Base-by-base conservation (phyloP, 2,888 invertebrate genomes). In the Scrobipalpa atriplicella region DNA sequence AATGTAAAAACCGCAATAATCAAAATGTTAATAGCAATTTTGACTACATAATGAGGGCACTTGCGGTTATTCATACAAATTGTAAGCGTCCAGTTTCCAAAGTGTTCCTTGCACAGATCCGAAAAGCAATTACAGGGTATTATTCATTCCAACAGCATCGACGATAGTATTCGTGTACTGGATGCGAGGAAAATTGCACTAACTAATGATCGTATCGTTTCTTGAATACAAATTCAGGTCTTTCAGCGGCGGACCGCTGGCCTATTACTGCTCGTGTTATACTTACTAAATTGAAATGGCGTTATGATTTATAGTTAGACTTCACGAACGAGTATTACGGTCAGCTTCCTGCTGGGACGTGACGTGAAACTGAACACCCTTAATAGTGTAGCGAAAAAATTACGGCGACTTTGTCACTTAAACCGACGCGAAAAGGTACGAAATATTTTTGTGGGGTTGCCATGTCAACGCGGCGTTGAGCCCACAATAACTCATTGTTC, bases 221-320 rank as follows among this genome's bases (percentile, higher is more conserved):
- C 85, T 85, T 86, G 92, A 92, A 92, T 92, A 91, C 87, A 85
- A 89, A 92, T 90, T 87, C 80, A 84, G 84, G 85, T 85, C 87
- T 91, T 91, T 87, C 88, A 88, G 85, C 83, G 74, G 78, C 71
- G 79, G 83, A 79, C 79, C 80, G 78, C 80, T 83, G 84, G 85
- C 85, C 85, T 87, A 83, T 86, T 86, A 85, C 81, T 79, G 80
- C 77, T 80, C 81, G 81, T 86, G 86, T 87, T 88, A 82, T 80
- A 82, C 80, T 84, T 79, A 80, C 85, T 84, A 89, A 90, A 92
- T 91, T 91, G 91, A 91, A 90, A 89, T 79, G 82, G 87, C 83
- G 82, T 82, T 88, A 89, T 90, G 91, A 91, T 92, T 90, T 91
- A 91, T 90, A 81, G 86, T 75, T 74, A 81, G 86, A 81, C 84